A percentile compares a stretch with the other conserved stretches of the same genome.
phyloP scores from a whole-genome alignment of 2,797 vertebrate species.

The Serranus cabrilla region DNA sequence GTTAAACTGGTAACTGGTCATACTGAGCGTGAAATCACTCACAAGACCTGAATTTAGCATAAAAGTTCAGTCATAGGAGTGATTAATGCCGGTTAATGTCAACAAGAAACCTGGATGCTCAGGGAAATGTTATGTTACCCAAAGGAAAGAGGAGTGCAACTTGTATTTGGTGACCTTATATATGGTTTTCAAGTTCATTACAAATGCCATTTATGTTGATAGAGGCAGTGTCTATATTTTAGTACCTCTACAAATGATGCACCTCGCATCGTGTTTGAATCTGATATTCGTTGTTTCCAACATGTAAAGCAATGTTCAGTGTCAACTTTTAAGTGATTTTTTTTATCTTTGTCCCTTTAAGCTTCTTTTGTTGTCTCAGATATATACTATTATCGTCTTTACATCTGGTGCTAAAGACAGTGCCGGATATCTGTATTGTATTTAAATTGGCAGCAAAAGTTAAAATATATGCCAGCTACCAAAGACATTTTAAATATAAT shows the following conservation, averaged over 20 bases:
- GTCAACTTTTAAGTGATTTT: neutral
- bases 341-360: neutral
- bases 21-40: neutral
- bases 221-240: neutral
- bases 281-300: neutral
- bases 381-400: slow-evolving; percentile 1
- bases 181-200: neutral
- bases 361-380: neutral
- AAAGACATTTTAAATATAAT: neutral
- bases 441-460: slow-evolving; percentile 1
- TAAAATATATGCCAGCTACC: neutral
- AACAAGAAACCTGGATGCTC: too few relatives aligned
- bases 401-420: neutral
- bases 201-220: neutral
- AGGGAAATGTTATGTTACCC: neutral
- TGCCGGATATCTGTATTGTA: neutral
- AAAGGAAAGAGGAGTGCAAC: neutral
- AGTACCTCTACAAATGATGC: too few relatives aligned
- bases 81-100: neutral
- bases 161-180: neutral
- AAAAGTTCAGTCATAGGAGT: neutral
- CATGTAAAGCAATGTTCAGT: neutral
- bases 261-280: neutral
- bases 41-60: neutral
- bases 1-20: neutral